phyloP scores from a whole-genome alignment of 2,888 invertebrate species.

The Pediacus dermestoides region DNA sequence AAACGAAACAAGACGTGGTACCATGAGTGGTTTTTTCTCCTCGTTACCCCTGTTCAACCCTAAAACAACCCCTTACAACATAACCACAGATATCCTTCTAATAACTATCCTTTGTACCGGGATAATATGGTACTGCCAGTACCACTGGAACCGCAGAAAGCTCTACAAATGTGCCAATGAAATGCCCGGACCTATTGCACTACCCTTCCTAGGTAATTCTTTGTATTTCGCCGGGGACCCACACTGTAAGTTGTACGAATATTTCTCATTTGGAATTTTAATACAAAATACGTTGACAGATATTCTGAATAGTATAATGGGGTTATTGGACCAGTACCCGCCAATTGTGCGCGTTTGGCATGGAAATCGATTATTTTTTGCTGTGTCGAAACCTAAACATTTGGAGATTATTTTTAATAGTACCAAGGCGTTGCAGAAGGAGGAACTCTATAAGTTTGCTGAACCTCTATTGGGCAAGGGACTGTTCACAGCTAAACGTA shows the following conservation, averaged over 20 bases:
- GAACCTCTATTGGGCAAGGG: constrained; percentile 29
- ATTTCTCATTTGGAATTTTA: constrained; percentile 13
- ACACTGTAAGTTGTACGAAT: constrained; percentile 24
- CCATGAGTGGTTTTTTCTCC: too few species aligned
- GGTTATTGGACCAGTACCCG: constrained; percentile 27
- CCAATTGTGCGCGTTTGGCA: constrained; percentile 33
- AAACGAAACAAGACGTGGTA: too few species aligned
- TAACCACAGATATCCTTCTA: too few species aligned
- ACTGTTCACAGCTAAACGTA: constrained; percentile 30
- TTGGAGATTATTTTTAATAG: constrained; percentile 34
- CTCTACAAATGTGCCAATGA: constrained; percentile 27
- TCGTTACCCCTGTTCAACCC: too few species aligned
- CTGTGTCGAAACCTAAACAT: constrained; percentile 32
- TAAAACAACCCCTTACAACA: too few species aligned
- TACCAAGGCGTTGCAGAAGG: constrained; percentile 31
- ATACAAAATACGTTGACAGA: constrained; percentile 21
- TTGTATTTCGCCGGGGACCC: constrained; percentile 29
- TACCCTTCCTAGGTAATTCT: constrained; percentile 33
- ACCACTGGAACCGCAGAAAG: constrained; percentile 30
- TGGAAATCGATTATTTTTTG: constrained; percentile 32
- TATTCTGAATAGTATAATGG: constrained; percentile 22
- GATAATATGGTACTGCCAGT: constrained; percentile 25
- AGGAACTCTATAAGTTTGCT: constrained; percentile 29
- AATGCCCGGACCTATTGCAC: constrained; percentile 29
- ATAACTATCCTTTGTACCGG: constrained; percentile 12